Conservation (phyloP, 2,797 vertebrate genomes). For the Agapornis canus region DNA sequence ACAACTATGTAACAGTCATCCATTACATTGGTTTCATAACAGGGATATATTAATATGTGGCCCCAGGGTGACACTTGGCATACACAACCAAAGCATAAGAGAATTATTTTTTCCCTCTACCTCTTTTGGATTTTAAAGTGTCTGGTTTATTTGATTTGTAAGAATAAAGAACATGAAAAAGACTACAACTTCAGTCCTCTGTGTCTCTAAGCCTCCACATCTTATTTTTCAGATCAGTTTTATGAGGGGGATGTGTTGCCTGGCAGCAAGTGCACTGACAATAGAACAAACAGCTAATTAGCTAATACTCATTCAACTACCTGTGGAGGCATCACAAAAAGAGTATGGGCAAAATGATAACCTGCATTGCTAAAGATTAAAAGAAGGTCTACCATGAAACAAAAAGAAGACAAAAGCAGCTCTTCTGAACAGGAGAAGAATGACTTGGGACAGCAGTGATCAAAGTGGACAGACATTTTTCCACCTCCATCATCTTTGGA, state of each 20-base stretch:
- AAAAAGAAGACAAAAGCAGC: neutral
- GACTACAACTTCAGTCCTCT: neutral
- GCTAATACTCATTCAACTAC: neutral
- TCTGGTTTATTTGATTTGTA: constrained; percentile 22
- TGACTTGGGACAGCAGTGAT: neutral
- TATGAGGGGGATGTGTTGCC: neutral
- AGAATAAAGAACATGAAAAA: neutral
- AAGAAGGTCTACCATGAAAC: neutral
- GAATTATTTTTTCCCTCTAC: neutral
- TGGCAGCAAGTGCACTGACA: neutral
- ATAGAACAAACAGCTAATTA: neutral
- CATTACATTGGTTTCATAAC: constrained; percentile 5
- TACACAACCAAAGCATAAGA: neutral
- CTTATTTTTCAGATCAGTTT: neutral
- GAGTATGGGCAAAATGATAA: neutral
- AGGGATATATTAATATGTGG: neutral
- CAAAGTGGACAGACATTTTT: neutral
- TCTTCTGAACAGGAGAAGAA: neutral
- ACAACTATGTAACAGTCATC: neutral
- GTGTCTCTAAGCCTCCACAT: neutral
- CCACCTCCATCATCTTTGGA: neutral
- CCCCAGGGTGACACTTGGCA: neutral
- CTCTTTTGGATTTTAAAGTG: neutral
- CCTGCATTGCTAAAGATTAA: neutral
- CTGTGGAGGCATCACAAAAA: neutral